These are phyloP conservation scores for Hoplodrina blanda DNA, from an alignment of 2,888 invertebrate species.

Conservation along the genomic window DNA sequence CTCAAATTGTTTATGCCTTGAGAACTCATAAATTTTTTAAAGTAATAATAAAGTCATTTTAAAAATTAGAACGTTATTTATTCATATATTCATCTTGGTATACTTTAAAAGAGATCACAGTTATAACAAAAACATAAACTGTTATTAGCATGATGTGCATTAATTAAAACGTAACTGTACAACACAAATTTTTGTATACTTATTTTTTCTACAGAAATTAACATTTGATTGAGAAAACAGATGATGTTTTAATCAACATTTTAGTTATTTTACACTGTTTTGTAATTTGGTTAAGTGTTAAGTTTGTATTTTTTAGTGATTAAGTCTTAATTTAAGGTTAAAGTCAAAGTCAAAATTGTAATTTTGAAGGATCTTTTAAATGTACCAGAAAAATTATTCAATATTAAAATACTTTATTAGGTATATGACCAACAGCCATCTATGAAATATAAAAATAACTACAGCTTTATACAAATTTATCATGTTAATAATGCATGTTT, in stretches of 20 bases:
- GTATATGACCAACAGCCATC: too few species aligned
- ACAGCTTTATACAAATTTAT: too few species aligned
- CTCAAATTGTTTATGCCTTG: not conserved
- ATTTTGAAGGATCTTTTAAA: too few species aligned
- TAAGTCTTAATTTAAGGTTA: too few species aligned
- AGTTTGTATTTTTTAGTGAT: too few species aligned
- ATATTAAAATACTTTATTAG: too few species aligned
- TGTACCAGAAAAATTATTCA: too few species aligned
- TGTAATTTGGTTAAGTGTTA: not conserved
- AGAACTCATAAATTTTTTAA: not conserved
- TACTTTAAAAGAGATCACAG: slow-evolving; percentile 40
- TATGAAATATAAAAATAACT: too few species aligned
- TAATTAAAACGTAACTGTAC: slow-evolving; percentile 40
- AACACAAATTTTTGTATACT: not conserved
- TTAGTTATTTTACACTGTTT: not conserved
- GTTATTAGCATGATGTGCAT: slow-evolving; percentile 37
- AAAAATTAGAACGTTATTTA: slow-evolving; percentile 16
- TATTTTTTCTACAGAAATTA: not conserved
- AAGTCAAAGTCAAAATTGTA: too few species aligned
- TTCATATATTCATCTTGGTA: slow-evolving; percentile 41
- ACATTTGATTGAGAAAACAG: not conserved
- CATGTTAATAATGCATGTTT: too few species aligned
- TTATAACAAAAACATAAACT: slow-evolving; percentile 36
- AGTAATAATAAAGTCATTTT: slow-evolving; percentile 11
- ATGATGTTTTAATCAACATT: slow-evolving; percentile 4